phyloP scores from a whole-genome alignment of 35 echinoderm and acorn worm genomes.

The Strongylocentrotus purpuratus region DNA sequence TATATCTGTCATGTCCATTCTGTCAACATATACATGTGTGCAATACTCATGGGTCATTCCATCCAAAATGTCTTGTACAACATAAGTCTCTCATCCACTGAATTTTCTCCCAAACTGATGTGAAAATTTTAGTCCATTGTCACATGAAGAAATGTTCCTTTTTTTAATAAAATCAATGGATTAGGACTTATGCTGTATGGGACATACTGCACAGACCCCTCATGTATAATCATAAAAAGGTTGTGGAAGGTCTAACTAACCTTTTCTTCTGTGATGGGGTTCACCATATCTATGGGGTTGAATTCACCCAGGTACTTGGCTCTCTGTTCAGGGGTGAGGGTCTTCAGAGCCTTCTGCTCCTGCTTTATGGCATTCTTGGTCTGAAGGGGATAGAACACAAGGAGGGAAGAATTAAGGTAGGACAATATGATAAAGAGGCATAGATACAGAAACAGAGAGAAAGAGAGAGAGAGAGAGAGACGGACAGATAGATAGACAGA shows the following conservation, averaged over 20 bases:
- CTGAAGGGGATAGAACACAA: constrained; percentile 5
- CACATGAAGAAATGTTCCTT: too few species aligned
- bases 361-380: constrained; percentile 57
- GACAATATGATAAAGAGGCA: too few species aligned
- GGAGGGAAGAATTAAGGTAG: background rate
- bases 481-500: too few species aligned
- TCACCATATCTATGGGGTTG: constrained; percentile 42
- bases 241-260: background rate
- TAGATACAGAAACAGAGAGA: background rate
- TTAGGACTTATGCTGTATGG: too few species aligned
- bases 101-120: too few species aligned
- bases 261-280: constrained; percentile 10
- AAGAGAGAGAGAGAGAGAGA: background rate
- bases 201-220: too few species aligned
- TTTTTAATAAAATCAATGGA: too few species aligned
- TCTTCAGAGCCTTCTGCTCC: constrained; percentile 85
- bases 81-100: too few species aligned
- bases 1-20: background rate
- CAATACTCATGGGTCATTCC: too few species aligned
- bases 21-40: too few species aligned
- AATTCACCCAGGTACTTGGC: constrained; percentile 73
- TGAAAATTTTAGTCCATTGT: too few species aligned
- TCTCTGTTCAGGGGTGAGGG: constrained; percentile 82
- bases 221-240: background rate
- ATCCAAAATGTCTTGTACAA: too few species aligned